Evolutionary conservation across 1,140 invertebrate genomes (phyloP), one percentile per base, ranked within the genome.

Genomic region (Batillaria attramentaria): DNA sequence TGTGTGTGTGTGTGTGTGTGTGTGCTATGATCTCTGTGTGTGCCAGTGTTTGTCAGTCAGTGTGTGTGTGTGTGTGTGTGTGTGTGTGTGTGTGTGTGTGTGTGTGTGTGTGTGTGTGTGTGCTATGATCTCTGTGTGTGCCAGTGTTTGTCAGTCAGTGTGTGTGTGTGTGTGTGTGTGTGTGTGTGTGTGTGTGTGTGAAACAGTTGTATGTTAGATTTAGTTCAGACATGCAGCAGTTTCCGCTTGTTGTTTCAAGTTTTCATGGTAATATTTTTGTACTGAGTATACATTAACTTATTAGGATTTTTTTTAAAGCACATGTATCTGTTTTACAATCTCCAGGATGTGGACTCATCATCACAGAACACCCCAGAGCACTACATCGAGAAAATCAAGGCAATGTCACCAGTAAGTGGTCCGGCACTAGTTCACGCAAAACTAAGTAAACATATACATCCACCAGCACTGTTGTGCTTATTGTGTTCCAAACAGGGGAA

Each of bases 371-470:
- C 68, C 33, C 83, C 83, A 68, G 79, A 77, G 41, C 83, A 78
- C 70, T 85, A 85, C 72, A 82, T 85, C 24, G 84, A 97, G 87
- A 93, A 94, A 66, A 92, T 97, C 42, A 94, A 94, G 84, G 93
- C 94, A 46, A 94, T 97, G 87, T 93, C 94, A 39, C 94, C 93
- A 89, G 95, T 96, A 92, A 93, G 93, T 93, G 4, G 20, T n/a
- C n/a, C n/a, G n/a, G n/a, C n/a, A n/a, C n/a, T n/a, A n/a, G n/a
- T n/a, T n/a, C n/a, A n/a, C n/a, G n/a, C n/a, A n/a, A n/a, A n/a
- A n/a, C n/a, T n/a, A n/a, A n/a, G n/a, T n/a, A n/a, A n/a, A n/a
- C n/a, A n/a, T n/a, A n/a, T n/a, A n/a, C n/a, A n/a, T n/a, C n/a
- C n/a, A n/a, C n/a, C n/a, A n/a, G n/a, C n/a, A n/a, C n/a, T n/a